Conservation (phyloP, 2,797 vertebrate species). For the Gobio occitaniae region DNA sequence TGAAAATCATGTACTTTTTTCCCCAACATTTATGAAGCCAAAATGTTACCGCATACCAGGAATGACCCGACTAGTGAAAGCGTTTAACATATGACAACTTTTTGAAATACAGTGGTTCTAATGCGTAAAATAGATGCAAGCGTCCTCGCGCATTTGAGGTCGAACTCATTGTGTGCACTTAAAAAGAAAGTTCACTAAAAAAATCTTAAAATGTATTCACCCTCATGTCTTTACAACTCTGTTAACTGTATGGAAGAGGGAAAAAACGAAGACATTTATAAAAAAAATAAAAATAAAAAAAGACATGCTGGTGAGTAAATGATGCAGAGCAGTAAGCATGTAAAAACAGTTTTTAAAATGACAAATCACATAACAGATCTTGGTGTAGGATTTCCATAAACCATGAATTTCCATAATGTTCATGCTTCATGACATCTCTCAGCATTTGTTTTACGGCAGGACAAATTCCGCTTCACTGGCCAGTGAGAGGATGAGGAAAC, state of each 20-base stretch:
- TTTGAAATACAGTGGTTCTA: not conserved
- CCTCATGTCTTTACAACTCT: not conserved
- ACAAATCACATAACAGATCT: not conserved
- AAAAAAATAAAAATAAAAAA: too few species aligned
- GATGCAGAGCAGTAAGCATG: not conserved
- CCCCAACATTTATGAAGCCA: too few species aligned
- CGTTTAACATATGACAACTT: not conserved
- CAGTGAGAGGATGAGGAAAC: slow-evolving; percentile 62
- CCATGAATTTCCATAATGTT: not conserved
- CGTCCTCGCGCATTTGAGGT: not conserved
- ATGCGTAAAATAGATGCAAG: not conserved
- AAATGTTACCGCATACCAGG: too few species aligned
- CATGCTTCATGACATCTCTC: not conserved
- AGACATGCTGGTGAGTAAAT: not conserved
- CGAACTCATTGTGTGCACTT: not conserved
- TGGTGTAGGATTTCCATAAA: not conserved
- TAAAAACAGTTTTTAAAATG: not conserved
- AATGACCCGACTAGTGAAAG: too few species aligned
- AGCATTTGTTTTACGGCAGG: slow-evolving; percentile 51
- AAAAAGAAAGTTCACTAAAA: not conserved
- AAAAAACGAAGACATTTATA: too few species aligned
- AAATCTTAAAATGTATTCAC: not conserved
- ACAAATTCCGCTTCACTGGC: slow-evolving; percentile 31
- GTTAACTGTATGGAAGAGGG: too few species aligned
- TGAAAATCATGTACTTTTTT: too few species aligned